A percentile compares a stretch with the other conserved stretches of the same genome.
Conservation (phyloP, 2,888 invertebrate species). For the Diarsia dahlii region DNA sequence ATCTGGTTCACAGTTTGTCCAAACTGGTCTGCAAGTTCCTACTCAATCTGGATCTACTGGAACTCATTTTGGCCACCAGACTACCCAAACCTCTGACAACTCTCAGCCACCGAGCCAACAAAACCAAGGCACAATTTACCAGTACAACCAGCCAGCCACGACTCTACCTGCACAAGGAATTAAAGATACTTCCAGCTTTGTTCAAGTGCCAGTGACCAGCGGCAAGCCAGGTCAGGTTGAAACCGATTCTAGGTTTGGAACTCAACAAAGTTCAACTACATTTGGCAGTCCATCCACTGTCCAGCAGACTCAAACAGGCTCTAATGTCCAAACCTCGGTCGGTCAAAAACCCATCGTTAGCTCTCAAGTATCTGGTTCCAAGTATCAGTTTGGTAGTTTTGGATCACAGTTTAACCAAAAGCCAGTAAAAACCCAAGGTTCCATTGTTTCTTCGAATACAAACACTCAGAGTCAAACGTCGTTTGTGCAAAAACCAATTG, state of each 20-base stretch:
- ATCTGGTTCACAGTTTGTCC: too few relatives aligned
- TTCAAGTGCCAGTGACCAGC: neutral
- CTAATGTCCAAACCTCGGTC: constrained; percentile 21
- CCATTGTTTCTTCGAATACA: constrained; percentile 30
- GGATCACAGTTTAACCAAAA: constrained; percentile 33
- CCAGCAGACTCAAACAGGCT: constrained; percentile 43
- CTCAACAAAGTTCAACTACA: constrained; percentile 40
- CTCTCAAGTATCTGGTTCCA: constrained; percentile 37
- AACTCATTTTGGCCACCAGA: neutral
- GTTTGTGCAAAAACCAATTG: constrained; percentile 33
- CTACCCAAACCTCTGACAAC: constrained; percentile 21
- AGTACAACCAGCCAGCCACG: constrained; percentile 80
- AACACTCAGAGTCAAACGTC: constrained; percentile 23
- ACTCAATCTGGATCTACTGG: neutral
- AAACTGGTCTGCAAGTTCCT: neutral
- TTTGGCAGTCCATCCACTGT: constrained; percentile 39
- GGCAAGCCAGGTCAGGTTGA: constrained; percentile 36
- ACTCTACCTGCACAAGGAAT: constrained; percentile 67
- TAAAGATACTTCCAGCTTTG: constrained; percentile 12
- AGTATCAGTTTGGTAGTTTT: constrained; percentile 34
- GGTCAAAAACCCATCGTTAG: constrained; percentile 42
- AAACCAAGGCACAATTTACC: constrained; percentile 75
- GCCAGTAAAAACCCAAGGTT: constrained; percentile 16
- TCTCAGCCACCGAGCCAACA: constrained; percentile 56
- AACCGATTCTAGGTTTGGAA: constrained; percentile 40